Evolutionary conservation across 1,140 invertebrate genomes (phyloP).

Genomic region (Drosophila pallidifrons): DNA sequence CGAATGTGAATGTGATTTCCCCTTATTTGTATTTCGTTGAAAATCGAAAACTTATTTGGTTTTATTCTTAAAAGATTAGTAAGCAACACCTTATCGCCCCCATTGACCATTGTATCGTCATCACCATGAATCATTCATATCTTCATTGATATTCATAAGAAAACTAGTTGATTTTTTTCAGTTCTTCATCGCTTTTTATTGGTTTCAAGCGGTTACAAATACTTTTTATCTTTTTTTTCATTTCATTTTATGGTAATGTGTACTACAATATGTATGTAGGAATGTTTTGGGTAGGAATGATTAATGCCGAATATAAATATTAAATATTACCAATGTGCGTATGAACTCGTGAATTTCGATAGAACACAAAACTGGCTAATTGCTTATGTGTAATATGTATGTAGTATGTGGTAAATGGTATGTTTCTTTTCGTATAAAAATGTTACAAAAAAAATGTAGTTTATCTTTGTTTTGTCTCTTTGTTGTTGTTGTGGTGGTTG

Average conservation of each 20-base stretch:
- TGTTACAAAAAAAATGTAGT: conserved; percentile 48
- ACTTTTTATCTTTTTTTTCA: conserved; percentile 50
- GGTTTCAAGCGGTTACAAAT: conserved; percentile 72
- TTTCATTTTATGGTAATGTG: conserved; percentile 31
- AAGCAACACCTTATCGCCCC: conserved; percentile 2
- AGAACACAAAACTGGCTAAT: conserved; percentile 59
- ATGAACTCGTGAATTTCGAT: conserved; percentile 68
- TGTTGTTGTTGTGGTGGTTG: conserved; percentile 23
- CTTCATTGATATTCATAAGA: conserved; percentile 6
- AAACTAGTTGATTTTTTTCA: conserved; percentile 55
- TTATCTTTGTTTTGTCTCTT: conserved; percentile 36
- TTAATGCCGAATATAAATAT: conserved; percentile 59
- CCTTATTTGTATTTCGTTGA: conserved; percentile 3
- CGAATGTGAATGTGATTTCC: conserved; percentile 6
- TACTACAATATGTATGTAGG: conserved; percentile 65
- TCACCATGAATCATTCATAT: conserved; percentile 7
- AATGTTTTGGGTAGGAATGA: conserved; percentile 58
- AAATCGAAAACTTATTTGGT: not conserved
- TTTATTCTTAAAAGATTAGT: not conserved
- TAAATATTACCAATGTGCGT: conserved; percentile 61
- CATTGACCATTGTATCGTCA: not conserved
- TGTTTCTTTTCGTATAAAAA: conserved; percentile 50
- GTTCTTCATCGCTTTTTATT: conserved; percentile 76
- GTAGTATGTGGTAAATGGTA: conserved; percentile 20
- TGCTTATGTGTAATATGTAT: conserved; percentile 51